Percentiles rank a stretch among this genome's conserved stretches.
Conservation (phyloP, 2,888 invertebrate species). For the Imbricaverruca yamaguchii region DNA sequence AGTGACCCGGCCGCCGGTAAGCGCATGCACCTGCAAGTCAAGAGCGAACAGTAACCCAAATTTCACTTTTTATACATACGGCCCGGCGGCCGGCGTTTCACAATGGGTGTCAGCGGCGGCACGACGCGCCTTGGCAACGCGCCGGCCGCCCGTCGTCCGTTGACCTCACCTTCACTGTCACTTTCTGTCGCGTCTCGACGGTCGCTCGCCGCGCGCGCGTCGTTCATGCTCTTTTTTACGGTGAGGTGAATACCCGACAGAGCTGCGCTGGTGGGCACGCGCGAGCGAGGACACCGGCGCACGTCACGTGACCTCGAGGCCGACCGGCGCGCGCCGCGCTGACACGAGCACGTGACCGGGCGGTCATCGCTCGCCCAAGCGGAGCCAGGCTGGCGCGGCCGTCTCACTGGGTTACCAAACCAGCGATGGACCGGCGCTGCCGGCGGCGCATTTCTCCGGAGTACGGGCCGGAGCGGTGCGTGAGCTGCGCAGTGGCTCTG, state of each 20-base stretch:
- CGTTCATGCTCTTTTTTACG: neutral
- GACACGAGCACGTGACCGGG: too few relatives aligned
- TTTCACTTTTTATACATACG: constrained; percentile 11
- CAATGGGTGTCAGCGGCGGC: neutral
- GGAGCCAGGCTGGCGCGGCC: too few relatives aligned
- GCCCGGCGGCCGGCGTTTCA: neutral
- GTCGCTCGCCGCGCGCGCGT: neutral
- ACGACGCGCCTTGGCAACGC: neutral
- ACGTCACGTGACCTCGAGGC: too few relatives aligned
- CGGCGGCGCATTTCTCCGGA: too few relatives aligned
- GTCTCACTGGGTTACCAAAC: too few relatives aligned
- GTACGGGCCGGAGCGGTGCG: too few relatives aligned
- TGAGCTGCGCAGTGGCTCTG: too few relatives aligned
- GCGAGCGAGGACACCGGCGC: neutral
- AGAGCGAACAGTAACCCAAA: neutral
- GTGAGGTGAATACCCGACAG: neutral
- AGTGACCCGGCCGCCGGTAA: neutral
- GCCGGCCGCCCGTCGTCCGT: neutral
- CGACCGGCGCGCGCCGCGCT: too few relatives aligned
- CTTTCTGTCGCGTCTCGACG: neutral
- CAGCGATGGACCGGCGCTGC: too few relatives aligned
- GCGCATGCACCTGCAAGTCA: neutral
- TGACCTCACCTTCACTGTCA: neutral
- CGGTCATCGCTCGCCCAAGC: too few relatives aligned
- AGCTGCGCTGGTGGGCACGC: neutral